Evolutionary conservation across 2,113 vertebrate species (phyloP).

Genomic region (Taxidea taxus): DNA sequence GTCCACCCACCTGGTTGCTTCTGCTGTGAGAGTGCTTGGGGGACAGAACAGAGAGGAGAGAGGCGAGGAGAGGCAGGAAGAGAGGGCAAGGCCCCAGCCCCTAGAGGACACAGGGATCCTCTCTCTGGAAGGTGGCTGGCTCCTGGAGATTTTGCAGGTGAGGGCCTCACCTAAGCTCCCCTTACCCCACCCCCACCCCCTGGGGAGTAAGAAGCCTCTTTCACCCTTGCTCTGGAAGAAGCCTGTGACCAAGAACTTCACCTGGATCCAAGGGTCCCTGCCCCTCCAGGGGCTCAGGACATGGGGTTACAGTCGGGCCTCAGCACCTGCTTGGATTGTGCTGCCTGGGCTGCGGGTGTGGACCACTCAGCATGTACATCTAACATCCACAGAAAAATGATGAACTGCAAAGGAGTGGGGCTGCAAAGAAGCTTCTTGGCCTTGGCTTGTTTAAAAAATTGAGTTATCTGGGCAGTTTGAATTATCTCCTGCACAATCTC

Average conservation of each 20-base stretch:
- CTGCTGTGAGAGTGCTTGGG: not conserved
- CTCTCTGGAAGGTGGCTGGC: not conserved
- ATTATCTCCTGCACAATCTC: not conserved
- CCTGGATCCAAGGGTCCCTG: not conserved
- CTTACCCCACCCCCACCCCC: not conserved
- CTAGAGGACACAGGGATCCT: not conserved
- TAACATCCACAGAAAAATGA: not conserved
- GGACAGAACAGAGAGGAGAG: not conserved
- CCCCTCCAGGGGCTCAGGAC: no score
- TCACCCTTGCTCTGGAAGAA: not conserved
- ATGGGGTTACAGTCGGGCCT: not conserved
- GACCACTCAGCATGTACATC: not conserved
- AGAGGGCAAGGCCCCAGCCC: not conserved
- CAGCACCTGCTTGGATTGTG: not conserved
- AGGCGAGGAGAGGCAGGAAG: not conserved
- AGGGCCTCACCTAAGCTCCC: not conserved
- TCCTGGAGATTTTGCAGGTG: not conserved
- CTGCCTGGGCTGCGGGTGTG: accelerated
- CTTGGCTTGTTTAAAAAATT: not conserved
- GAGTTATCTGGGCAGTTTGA: not conserved
- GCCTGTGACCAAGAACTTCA: not conserved
- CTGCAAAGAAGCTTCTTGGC: not conserved
- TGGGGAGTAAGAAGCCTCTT: not conserved
- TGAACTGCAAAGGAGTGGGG: not conserved
- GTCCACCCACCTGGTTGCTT: not conserved